Base-by-base conservation (phyloP, 2,888 invertebrate species). In the Philereme transversata region DNA sequence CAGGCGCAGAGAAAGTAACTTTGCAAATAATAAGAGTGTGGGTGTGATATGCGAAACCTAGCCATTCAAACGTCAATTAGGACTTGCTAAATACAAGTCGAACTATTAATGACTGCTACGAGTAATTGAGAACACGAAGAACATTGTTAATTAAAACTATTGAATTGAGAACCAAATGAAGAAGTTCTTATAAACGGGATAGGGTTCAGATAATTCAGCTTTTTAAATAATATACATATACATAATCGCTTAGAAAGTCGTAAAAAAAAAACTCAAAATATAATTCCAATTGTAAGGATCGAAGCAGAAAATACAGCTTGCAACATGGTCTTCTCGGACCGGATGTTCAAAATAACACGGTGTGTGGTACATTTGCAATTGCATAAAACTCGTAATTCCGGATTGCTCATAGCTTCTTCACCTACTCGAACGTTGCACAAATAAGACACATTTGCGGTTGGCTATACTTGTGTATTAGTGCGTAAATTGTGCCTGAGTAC, bases 371-470 rank as follows among this genome's bases (percentile, higher is more conserved):
- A 44, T 49, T 38, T 55, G 33, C 9, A 55, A 47, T 65, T 69
- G 62, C 68, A 60, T 54, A 64, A 66, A 71, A 71, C 64, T 62
- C 38, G 69, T 66, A 56, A 62, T 50, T 52, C 62, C 64, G 57
- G 55, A 65, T 53, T 53, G 56, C 59, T 62, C 8, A 46, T 9
- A 51, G 47, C 51, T 55, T 64, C 61, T 70, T 65, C 63, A 61
- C 64, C 61, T 67, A 72, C 68, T 62, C 60, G 48, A 57, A 49
- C 70, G 67, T 70, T 66, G 74, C 71, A 69, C 69, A 82, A 83
- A 86, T 84, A 76, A 81, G 77, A 77, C 78, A 77, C 78, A 79
- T 83, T 84, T 85, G 86, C 80, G 84, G 86, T 85, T 72, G 73
- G 69, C 73, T 81, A 79, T 78, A 78, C 76, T 78, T 81, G 79